phyloP scores from a whole-genome alignment of 92 coral and sea anemone species.

The Zoanthus sansibaricus region DNA sequence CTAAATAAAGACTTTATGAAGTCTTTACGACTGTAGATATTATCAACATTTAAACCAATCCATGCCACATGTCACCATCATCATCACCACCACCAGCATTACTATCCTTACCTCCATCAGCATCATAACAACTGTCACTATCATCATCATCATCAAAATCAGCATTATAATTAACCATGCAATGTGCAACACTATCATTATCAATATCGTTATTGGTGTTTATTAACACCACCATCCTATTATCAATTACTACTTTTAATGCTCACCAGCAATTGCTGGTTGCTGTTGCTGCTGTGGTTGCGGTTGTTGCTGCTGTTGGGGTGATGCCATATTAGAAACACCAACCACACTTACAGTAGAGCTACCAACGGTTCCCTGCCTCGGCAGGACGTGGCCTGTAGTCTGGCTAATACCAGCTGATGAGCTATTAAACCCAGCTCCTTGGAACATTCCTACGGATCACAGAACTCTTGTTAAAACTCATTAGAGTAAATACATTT shows the following conservation, averaged over 20 bases:
- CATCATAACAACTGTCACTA: background rate
- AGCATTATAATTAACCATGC: background rate
- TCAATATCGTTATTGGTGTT: too few species aligned
- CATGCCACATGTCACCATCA: background rate
- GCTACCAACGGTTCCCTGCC: slow-evolving; percentile 73
- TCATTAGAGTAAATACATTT: too few species aligned
- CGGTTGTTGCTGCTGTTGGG: slow-evolving; percentile 52
- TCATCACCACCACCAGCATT: background rate
- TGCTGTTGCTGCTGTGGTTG: slow-evolving; percentile 49
- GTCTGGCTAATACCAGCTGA: slow-evolving; percentile 46
- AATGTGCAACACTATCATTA: background rate
- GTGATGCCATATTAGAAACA: slow-evolving; percentile 42
- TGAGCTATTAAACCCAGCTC: slow-evolving; percentile 55
- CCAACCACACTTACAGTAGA: slow-evolving; percentile 57
- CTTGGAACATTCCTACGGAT: slow-evolving; percentile 51
- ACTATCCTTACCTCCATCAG: background rate
- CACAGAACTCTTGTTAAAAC: background rate
- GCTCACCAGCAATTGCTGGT: slow-evolving; percentile 26
- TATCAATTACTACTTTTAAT: background rate
- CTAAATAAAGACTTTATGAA: too few species aligned
- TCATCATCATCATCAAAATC: background rate
- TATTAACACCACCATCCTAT: background rate
- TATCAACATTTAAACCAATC: too few species aligned
- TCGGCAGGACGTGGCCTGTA: slow-evolving; percentile 60
- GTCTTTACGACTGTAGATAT: too few species aligned